A percentile compares a stretch with the other conserved stretches of the same genome.
Conservation (phyloP, 2,888 invertebrate genomes). For the Capitulum mitella region DNA sequence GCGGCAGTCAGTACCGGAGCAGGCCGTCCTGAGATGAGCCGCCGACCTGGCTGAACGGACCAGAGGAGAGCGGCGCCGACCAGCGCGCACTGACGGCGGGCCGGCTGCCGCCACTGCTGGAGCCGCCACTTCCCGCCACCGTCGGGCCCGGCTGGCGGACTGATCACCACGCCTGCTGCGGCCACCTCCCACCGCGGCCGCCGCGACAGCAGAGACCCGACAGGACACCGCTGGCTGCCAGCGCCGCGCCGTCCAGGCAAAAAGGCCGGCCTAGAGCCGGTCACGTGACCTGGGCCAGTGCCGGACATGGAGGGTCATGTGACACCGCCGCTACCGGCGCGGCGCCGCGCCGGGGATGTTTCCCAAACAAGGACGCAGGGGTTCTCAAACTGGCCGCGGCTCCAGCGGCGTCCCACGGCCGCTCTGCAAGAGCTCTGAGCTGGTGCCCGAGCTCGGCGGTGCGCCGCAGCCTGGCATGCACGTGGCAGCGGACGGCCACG, state of each 20-base stretch:
- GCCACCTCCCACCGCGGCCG: neutral
- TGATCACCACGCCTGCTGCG: neutral
- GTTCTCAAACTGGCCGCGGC: neutral
- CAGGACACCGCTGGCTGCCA: neutral
- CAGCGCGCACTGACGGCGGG: neutral
- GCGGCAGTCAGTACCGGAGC: no score
- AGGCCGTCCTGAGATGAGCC: no score
- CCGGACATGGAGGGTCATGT: neutral
- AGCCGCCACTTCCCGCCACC: neutral
- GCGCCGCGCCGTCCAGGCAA: neutral
- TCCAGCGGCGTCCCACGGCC: no score
- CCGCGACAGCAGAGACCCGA: neutral
- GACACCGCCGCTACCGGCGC: neutral
- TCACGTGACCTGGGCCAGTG: neutral
- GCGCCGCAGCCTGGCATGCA: no score
- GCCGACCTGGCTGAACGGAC: no score
- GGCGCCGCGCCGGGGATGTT: neutral
- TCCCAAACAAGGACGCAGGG: neutral
- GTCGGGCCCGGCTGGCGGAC: neutral
- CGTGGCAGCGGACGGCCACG: no score
- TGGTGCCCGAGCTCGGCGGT: no score
- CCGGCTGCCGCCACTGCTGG: neutral
- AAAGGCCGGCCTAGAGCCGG: neutral
- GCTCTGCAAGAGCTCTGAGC: no score
- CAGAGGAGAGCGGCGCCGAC: no score